Evolutionary conservation across 1,140 invertebrate genomes (phyloP), one percentile per base, ranked within the genome.

Genomic region (Nephila pilipes): DNA sequence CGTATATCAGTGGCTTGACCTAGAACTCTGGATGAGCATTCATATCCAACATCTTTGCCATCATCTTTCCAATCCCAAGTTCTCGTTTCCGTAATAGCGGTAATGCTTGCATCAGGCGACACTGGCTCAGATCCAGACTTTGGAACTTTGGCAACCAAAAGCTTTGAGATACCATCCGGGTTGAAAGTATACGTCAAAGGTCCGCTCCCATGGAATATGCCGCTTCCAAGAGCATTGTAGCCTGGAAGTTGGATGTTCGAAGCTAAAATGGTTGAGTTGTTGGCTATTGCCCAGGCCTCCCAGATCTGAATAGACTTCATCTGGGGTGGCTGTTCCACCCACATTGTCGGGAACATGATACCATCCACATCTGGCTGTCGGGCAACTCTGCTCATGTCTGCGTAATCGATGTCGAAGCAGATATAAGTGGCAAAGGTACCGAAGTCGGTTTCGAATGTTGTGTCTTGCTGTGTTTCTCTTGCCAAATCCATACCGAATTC

Each of bases 301-400:
- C 97, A 96, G 14, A 95, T 96, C 94, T 96, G 95, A 88, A 96
- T 94, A 14, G 96, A 95, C 93, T 95, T 81, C 8, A 98, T 95
- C 94, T 97, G 97, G 0, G 97, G 97, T 8, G 97, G 94, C 94
- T 97, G 96, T 6, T 97, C 97, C 94, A 97, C 97, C 97, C 98
- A 98, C 90, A 96, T 97, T 0, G 97, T 97, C 0, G 97, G 95
- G 94, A 97, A 97, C 2, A 97, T 94, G 5, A 96, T 88, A 36
- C 95, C 95, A 16, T 96, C 94, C 0, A 96, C 95, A 5, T 96
- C 94, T 69, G 96, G 94, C 94, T 97, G 97, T 32, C 79, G 20
- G 3, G 92, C 85, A 4, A 69, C 80, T n/a, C 89, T n/a, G 8
- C 58, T 83, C 55, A 89, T 93, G 22, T 38, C 36, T 12, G 8